Evolutionary conservation across 2,113 vertebrate species (phyloP).

Genomic region (Sinocyclocheilus anshuiensis): DNA sequence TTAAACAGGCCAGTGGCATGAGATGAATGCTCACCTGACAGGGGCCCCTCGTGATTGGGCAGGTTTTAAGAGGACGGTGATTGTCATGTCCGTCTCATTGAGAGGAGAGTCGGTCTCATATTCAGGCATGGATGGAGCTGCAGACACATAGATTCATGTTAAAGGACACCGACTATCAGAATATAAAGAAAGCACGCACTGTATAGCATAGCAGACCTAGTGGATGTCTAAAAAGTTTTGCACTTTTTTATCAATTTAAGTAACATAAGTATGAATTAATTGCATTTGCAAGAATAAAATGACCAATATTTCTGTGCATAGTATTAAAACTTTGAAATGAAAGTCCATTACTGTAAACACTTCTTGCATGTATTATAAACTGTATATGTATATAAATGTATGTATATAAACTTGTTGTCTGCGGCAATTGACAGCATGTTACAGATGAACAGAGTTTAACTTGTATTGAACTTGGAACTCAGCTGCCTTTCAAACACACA

Average conservation of each 20-base stretch:
- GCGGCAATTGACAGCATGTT: neutral
- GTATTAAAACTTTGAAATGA: too few relatives aligned
- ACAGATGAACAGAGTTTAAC: neutral
- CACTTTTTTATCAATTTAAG: neutral
- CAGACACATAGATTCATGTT: conserved; percentile 34
- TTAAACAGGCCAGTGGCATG: neutral
- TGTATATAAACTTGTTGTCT: too few relatives aligned
- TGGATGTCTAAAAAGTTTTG: neutral
- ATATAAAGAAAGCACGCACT: neutral
- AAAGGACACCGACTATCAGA: neutral
- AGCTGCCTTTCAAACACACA: neutral
- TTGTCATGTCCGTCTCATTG: conserved; percentile 96
- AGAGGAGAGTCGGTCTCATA: conserved; percentile 89
- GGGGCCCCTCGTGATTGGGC: conserved; percentile 95
- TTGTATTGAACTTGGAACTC: neutral
- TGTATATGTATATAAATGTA: too few relatives aligned
- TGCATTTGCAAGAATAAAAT: neutral
- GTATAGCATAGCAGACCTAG: neutral
- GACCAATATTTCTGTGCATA: neutral
- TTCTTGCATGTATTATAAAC: neutral
- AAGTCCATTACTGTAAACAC: neutral
- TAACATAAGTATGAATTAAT: neutral
- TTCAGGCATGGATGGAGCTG: conserved; percentile 91
- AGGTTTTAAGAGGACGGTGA: conserved; percentile 93
- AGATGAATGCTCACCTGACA: conserved; percentile 80